Evolutionary conservation across 1,140 invertebrate species (phyloP).

Genomic region (Zaprionus davidi): DNA sequence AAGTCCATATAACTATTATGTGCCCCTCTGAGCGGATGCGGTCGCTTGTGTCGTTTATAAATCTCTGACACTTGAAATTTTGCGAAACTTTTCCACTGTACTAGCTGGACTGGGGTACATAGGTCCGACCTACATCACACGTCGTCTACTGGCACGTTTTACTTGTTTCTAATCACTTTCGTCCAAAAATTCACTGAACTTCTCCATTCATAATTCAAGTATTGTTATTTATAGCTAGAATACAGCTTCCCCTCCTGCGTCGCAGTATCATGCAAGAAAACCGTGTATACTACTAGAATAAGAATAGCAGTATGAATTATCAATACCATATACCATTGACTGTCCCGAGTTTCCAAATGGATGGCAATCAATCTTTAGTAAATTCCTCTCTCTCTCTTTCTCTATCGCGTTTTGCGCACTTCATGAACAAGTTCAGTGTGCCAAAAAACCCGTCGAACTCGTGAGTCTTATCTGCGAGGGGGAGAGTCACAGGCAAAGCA

Average conservation of each 20-base stretch:
- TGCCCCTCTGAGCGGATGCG: constrained; percentile 14
- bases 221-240: constrained; percentile 48
- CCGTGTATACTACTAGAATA: constrained; percentile 50
- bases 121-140: constrained; percentile 59
- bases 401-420: constrained; percentile 31
- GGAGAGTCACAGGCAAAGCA: constrained; percentile 22
- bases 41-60: constrained; percentile 30
- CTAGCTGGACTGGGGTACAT: constrained; percentile 23
- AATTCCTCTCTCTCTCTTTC: constrained; percentile 16
- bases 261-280: constrained; percentile 50
- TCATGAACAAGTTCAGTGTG: constrained; percentile 62
- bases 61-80: constrained; percentile 29
- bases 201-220: constrained; percentile 31
- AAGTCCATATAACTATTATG: constrained; percentile 13
- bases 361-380: constrained; percentile 25
- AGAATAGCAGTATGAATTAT: constrained; percentile 15
- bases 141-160: constrained; percentile 25
- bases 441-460: constrained; percentile 48
- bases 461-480: constrained; percentile 54
- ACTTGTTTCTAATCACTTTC: constrained; percentile 49
- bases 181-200: constrained; percentile 37
- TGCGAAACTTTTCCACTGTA: constrained; percentile 62
- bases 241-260: constrained; percentile 20
- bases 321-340: constrained; percentile 31
- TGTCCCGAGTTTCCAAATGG: constrained; percentile 6